These are phyloP conservation scores for Meriones unguiculatus DNA, from an alignment of 2,113 vertebrate genomes.

Conservation along the genomic window DNA sequence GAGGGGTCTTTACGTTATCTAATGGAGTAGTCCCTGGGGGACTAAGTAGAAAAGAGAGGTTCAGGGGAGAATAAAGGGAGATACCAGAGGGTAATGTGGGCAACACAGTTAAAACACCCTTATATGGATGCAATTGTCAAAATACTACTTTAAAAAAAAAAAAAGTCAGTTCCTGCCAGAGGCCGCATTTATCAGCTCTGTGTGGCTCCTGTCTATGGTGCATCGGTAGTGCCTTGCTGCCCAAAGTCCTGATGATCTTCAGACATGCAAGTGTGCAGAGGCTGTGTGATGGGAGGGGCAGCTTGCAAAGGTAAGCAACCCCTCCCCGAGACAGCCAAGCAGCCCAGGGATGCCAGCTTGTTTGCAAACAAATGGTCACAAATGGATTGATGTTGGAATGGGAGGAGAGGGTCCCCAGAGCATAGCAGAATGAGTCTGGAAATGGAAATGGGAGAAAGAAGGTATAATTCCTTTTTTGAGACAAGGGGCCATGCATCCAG, in stretches of 20 bases:
- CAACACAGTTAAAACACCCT: too few relatives aligned
- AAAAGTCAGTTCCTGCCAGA: background rate
- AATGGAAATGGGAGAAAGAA: background rate
- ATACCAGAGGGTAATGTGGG: background rate
- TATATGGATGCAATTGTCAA: too few relatives aligned
- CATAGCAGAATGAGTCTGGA: background rate
- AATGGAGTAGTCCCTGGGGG: background rate
- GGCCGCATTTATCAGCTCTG: background rate
- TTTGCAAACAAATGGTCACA: too few relatives aligned
- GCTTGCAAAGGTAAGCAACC: background rate
- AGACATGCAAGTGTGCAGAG: background rate
- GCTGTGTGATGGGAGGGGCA: background rate
- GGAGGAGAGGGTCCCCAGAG: background rate
- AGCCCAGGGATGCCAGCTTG: background rate
- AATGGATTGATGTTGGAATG: too few relatives aligned
- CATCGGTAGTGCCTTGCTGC: background rate
- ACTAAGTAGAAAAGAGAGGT: background rate
- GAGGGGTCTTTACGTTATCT: background rate
- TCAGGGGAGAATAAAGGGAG: background rate
- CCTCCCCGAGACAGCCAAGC: background rate
- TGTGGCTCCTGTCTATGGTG: background rate
- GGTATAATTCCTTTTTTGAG: background rate
- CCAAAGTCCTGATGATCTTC: background rate
- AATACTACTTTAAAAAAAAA: background rate
- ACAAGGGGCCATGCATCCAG: background rate